These are phyloP conservation scores for Palythoa grandiflora DNA, from an alignment of 92 coral and sea anemone species.

Conservation along the genomic window DNA sequence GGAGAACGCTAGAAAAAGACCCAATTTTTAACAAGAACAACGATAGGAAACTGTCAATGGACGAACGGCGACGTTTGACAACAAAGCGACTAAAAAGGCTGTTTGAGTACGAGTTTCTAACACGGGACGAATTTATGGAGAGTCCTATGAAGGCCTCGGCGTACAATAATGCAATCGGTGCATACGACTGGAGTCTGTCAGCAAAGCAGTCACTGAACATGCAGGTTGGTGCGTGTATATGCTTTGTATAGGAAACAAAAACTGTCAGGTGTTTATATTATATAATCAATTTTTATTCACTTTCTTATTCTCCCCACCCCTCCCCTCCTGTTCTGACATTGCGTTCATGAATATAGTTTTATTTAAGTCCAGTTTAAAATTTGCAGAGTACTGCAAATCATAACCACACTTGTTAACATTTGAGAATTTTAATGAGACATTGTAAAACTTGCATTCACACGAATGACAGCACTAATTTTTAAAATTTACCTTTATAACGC, in stretches of 20 bases:
- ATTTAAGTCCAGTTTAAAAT: too few species aligned
- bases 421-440: too few species aligned
- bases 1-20: constrained; percentile 87
- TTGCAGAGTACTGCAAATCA: too few species aligned
- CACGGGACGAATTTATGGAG: constrained; percentile 80
- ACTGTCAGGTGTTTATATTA: not conserved
- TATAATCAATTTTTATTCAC: too few species aligned
- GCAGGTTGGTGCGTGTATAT: constrained; percentile 52
- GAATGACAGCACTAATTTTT: too few species aligned
- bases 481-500: too few species aligned
- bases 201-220: constrained; percentile 71
- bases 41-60: constrained; percentile 71
- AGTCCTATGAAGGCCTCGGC: constrained; percentile 75
- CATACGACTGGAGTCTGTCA: constrained; percentile 83
- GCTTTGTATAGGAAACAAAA: not conserved
- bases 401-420: too few species aligned
- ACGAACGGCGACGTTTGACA: constrained; percentile 79
- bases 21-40: constrained; percentile 77
- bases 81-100: constrained; percentile 75
- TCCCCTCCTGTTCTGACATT: too few species aligned
- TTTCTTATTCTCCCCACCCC: too few species aligned
- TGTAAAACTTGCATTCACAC: too few species aligned
- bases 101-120: constrained; percentile 82
- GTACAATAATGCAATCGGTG: constrained; percentile 68
- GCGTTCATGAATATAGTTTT: too few species aligned